Conservation (phyloP, 2,888 invertebrate species). For the Crocallis elinguaria region DNA sequence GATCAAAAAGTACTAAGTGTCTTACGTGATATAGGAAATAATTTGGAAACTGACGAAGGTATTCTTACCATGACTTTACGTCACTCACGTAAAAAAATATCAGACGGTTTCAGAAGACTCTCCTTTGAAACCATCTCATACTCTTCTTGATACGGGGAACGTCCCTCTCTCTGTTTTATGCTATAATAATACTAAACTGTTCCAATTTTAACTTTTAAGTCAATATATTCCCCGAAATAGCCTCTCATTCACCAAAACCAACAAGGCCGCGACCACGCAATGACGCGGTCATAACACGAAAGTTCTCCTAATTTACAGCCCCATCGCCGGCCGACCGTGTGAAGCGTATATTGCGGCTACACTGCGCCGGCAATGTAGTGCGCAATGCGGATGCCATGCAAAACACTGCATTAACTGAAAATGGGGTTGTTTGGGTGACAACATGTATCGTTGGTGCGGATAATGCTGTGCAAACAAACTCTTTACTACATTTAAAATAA, state of each 20-base stretch:
- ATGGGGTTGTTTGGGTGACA: conserved; percentile 2
- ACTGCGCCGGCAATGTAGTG: conserved; percentile 22
- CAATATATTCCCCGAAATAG: background rate
- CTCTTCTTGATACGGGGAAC: too few species aligned
- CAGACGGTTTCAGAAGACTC: too few species aligned
- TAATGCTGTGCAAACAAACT: background rate
- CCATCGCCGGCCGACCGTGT: conserved; percentile 27
- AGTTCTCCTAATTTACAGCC: conserved; percentile 24
- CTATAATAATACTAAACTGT: too few species aligned
- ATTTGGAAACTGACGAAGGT: too few species aligned
- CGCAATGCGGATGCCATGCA: conserved; percentile 39
- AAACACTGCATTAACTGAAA: conserved; percentile 25
- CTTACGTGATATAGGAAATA: too few species aligned
- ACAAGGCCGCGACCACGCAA: conserved; percentile 4
- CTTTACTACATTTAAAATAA: too few species aligned
- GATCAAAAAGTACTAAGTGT: too few species aligned
- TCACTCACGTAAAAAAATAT: too few species aligned
- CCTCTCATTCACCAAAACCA: background rate
- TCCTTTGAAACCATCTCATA: too few species aligned
- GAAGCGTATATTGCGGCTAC: conserved; percentile 12
- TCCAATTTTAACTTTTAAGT: too few species aligned
- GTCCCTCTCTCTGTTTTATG: too few species aligned
- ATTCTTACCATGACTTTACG: too few species aligned
- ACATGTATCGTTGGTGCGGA: background rate
- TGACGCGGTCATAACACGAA: conserved; percentile 16